Evolutionary conservation across 2,797 vertebrate species (phyloP).

Genomic region (Falco rusticolus): DNA sequence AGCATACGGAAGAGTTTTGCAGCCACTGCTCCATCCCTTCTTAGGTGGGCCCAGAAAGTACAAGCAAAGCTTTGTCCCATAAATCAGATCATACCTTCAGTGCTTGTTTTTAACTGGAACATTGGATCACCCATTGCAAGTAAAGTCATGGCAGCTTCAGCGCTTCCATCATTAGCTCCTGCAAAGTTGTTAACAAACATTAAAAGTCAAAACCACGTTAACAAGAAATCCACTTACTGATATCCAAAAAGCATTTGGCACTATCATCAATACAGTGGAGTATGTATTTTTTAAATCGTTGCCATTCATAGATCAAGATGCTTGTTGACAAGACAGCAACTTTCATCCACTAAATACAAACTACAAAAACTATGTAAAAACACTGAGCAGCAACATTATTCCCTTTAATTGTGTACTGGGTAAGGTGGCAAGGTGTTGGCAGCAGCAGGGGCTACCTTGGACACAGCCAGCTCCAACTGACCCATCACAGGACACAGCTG

Average conservation of each 20-base stretch:
- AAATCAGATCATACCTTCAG: constrained; percentile 69
- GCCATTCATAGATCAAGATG: background rate
- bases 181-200: background rate
- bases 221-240: background rate
- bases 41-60: background rate
- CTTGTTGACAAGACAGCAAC: background rate
- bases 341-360: background rate
- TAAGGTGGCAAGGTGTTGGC: background rate
- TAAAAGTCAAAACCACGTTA: background rate
- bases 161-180: constrained; percentile 82
- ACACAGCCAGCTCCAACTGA: background rate
- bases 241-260: background rate
- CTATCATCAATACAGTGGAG: background rate
- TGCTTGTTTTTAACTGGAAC: constrained; percentile 71
- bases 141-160: constrained; percentile 92
- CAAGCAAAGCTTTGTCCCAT: background rate
- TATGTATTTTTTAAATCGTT: rapidly evolving
- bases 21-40: background rate
- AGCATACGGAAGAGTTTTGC: background rate
- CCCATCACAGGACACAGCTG: background rate
- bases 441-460: background rate
- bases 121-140: constrained; percentile 86
- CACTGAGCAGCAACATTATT: background rate
- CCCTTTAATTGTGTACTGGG: background rate
- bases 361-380: background rate